A percentile compares a stretch with the other conserved stretches of the same genome.
phyloP scores from a whole-genome alignment of 2,888 invertebrate genomes.

The Lathronympha strigana region DNA sequence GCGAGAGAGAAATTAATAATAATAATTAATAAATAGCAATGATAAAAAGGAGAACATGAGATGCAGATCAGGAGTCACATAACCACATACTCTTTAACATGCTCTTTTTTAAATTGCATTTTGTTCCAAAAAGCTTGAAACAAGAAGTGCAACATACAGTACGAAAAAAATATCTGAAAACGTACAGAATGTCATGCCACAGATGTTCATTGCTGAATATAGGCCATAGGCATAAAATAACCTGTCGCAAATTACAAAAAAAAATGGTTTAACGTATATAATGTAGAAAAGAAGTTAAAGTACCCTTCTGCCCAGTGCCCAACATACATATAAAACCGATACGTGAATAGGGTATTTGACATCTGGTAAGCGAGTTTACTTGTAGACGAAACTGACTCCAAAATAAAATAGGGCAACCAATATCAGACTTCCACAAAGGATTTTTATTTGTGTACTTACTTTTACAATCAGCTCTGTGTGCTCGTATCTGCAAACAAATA shows the following conservation, averaged over 20 bases:
- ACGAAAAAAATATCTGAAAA: background rate
- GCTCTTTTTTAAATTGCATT: no score
- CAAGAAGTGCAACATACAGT: background rate
- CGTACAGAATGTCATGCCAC: no score
- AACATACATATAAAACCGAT: conserved; percentile 1
- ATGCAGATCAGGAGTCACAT: no score
- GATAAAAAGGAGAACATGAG: no score
- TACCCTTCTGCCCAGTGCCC: no score
- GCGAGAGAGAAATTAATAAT: no score
- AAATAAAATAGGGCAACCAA: background rate
- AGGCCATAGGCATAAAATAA: no score
- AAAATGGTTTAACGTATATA: conserved; percentile 15
- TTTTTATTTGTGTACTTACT: conserved; percentile 52
- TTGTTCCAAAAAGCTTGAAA: background rate
- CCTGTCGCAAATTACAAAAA: no score
- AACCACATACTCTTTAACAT: no score
- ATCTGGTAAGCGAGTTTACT: no score
- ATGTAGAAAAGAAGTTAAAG: background rate
- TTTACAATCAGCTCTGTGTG: conserved; percentile 49
- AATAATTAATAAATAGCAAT: no score
- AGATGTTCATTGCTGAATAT: no score
- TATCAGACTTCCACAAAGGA: background rate
- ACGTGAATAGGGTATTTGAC: background rate
- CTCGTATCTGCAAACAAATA: conserved; percentile 55
- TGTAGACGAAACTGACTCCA: background rate